Evolutionary conservation across 2,797 vertebrate genomes (phyloP).

Genomic region (Molossus molossus): DNA sequence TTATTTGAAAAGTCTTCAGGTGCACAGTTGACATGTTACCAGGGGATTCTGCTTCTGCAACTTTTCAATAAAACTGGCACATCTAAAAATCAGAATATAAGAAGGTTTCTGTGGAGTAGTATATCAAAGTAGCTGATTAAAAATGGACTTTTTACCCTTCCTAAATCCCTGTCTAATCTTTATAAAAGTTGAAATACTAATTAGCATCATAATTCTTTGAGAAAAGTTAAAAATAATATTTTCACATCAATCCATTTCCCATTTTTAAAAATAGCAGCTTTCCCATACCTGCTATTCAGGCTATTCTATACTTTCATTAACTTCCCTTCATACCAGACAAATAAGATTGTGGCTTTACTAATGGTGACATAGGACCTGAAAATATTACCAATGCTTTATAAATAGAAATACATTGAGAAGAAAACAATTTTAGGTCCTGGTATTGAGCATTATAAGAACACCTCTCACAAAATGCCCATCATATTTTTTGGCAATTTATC

Average conservation of each 20-base stretch:
- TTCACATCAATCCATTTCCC: neutral
- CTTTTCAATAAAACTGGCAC: conserved; percentile 40
- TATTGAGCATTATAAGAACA: neutral
- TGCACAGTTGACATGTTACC: conserved; percentile 4
- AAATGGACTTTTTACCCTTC: neutral
- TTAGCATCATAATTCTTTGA: conserved; percentile 31
- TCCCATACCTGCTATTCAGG: neutral
- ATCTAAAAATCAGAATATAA: conserved; percentile 27
- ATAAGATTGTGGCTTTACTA: neutral
- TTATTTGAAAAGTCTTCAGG: conserved; percentile 69
- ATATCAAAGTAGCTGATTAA: conserved; percentile 33
- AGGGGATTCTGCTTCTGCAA: conserved; percentile 39
- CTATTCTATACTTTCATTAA: neutral
- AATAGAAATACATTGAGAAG: neutral
- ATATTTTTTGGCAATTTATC: neutral
- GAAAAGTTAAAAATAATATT: neutral
- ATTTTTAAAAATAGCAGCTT: neutral
- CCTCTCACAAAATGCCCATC: neutral
- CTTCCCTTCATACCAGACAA: conserved; percentile 19
- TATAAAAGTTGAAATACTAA: conserved; percentile 26
- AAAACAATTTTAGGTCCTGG: neutral
- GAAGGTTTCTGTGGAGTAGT: neutral
- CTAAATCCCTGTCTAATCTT: conserved; percentile 37
- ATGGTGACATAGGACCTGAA: neutral
- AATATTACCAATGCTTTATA: neutral